A percentile compares a stretch with the other conserved stretches of the same genome.
These are phyloP conservation scores for Melanophora roralis DNA, from an alignment of 2,888 invertebrate genomes.

Conservation along the genomic window DNA sequence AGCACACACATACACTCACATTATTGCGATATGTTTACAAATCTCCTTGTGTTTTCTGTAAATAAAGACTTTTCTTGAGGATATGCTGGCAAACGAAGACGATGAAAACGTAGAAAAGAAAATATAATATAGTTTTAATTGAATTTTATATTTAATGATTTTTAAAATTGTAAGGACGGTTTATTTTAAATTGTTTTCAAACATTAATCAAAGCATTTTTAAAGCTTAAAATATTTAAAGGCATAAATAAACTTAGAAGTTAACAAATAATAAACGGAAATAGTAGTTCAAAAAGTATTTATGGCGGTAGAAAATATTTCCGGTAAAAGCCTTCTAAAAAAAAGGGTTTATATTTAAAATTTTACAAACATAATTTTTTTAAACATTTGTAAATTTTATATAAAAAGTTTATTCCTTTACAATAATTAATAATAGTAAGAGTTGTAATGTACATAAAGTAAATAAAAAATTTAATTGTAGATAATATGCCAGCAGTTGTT, in stretches of 20 bases:
- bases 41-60: conserved; percentile 6
- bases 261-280: not conserved
- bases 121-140: conserved; percentile 18
- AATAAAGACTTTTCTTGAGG: conserved; percentile 21
- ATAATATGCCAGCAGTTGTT: too few species aligned
- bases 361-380: too few species aligned
- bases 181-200: not conserved
- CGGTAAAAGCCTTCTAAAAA: too few species aligned
- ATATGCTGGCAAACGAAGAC: not conserved
- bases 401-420: too few species aligned
- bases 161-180: conserved; percentile 7
- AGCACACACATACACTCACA: not conserved
- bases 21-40: not conserved
- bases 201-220: not conserved
- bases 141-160: conserved; percentile 1
- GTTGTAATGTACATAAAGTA: too few species aligned
- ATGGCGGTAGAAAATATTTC: too few species aligned
- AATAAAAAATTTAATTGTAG: too few species aligned
- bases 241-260: not conserved
- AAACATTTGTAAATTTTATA: too few species aligned
- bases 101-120: not conserved
- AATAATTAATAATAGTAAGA: too few species aligned
- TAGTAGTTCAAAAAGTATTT: too few species aligned
- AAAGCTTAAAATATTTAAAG: not conserved
- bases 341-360: too few species aligned